Conservation (phyloP, 2,797 vertebrate genomes). For the Furcifer pardalis region DNA sequence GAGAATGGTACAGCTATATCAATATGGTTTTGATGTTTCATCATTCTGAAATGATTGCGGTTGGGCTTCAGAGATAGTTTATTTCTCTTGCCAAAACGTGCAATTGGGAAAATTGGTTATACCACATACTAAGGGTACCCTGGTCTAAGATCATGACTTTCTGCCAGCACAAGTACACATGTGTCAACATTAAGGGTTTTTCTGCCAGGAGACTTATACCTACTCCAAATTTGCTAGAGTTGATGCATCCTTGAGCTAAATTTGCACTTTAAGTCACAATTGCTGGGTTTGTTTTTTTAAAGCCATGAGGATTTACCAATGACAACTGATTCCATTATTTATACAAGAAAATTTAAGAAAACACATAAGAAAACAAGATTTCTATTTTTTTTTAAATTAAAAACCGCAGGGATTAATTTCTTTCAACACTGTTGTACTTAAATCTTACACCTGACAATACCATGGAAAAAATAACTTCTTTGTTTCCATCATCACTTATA, state of each 20-base stretch:
- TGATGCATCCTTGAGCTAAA: too few relatives aligned
- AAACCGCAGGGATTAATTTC: neutral
- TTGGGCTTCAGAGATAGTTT: neutral
- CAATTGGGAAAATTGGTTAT: neutral
- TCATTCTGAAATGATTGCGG: conserved; percentile 49
- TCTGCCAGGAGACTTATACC: too few relatives aligned
- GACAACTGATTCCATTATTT: neutral
- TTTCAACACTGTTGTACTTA: conserved; percentile 1
- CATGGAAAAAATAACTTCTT: neutral
- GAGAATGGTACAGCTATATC: conserved; percentile 46
- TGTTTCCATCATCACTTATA: neutral
- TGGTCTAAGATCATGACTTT: neutral
- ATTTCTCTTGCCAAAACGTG: neutral
- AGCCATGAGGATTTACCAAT: too few relatives aligned
- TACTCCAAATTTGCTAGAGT: too few relatives aligned
- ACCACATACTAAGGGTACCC: neutral
- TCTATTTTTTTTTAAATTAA: conserved; percentile 26
- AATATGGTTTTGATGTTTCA: conserved; percentile 33
- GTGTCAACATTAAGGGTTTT: too few relatives aligned
- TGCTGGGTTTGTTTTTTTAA: too few relatives aligned
- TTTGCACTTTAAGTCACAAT: too few relatives aligned
- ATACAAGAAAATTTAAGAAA: conserved; percentile 4
- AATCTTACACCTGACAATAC: neutral
- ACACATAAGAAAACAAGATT: neutral
- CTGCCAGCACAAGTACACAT: too few relatives aligned